Evolutionary conservation across 2,888 invertebrate genomes (phyloP).

Genomic region (Syrphus vitripennis): DNA sequence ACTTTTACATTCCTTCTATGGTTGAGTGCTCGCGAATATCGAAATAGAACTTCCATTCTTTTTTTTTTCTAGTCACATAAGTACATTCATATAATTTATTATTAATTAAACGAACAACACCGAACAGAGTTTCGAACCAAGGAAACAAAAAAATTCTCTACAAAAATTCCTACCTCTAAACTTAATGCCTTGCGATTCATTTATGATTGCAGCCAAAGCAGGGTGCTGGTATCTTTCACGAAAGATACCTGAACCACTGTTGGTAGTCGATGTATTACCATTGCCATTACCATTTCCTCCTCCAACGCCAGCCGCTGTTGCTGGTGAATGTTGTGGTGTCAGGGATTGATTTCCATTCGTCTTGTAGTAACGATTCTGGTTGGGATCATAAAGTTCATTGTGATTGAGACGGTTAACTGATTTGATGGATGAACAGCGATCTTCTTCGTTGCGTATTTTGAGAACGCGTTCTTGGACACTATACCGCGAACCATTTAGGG

Average conservation of each 20-base stretch:
- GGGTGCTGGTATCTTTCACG: constrained; percentile 81
- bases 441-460: constrained; percentile 80
- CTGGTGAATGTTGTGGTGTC: constrained; percentile 77
- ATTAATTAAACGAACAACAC: constrained; percentile 12
- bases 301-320: constrained; percentile 53
- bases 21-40: neutral
- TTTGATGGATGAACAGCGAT: constrained; percentile 78
- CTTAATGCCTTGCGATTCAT: constrained; percentile 80
- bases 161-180: constrained; percentile 77
- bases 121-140: neutral
- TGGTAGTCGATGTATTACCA: constrained; percentile 71
- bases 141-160: neutral
- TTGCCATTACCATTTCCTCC: constrained; percentile 74
- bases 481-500: constrained; percentile 78
- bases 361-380: constrained; percentile 80
- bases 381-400: constrained; percentile 79
- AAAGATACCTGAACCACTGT: constrained; percentile 78
- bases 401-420: constrained; percentile 78
- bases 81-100: constrained; percentile 82
- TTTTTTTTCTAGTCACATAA: constrained; percentile 22
- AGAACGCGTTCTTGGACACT: constrained; percentile 80
- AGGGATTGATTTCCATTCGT: constrained; percentile 74
- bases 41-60: neutral
- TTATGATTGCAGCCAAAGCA: constrained; percentile 80
- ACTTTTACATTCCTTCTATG: constrained; percentile 20